Evolutionary conservation across 2,888 invertebrate genomes (phyloP).

Genomic region (Dryadula phaetusa): DNA sequence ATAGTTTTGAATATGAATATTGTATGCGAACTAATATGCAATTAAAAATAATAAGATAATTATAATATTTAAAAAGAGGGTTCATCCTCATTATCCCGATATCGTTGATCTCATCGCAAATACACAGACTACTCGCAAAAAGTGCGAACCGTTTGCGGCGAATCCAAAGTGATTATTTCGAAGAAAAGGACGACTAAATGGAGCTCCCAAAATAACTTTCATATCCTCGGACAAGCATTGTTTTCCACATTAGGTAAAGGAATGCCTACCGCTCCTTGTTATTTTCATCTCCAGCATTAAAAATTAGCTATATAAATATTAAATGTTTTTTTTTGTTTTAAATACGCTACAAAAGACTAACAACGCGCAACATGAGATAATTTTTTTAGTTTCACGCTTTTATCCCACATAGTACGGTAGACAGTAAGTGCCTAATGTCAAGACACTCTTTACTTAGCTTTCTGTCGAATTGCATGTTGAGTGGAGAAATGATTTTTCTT

Average conservation of each 20-base stretch:
- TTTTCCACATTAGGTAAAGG: constrained; percentile 81
- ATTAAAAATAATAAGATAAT: not conserved
- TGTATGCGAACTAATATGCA: not conserved
- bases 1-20: too few species aligned
- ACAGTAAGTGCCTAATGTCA: too few species aligned
- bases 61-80: not conserved
- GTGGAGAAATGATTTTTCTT: too few species aligned
- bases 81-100: not conserved
- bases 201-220: constrained; percentile 56
- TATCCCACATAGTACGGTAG: too few species aligned
- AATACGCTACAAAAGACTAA: too few species aligned
- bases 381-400: too few species aligned
- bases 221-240: constrained; percentile 58
- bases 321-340: too few species aligned
- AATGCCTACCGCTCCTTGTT: constrained; percentile 57
- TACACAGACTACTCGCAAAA: constrained; percentile 30
- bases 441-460: too few species aligned
- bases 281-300: constrained; percentile 70
- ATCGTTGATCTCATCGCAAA: constrained; percentile 3
- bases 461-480: too few species aligned
- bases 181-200: constrained; percentile 33
- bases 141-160: constrained; percentile 35
- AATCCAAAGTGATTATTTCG: constrained; percentile 39
- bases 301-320: constrained; percentile 32
- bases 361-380: too few species aligned